Conservation (phyloP, 2,113 vertebrate genomes). For the Tringa solitaria region DNA sequence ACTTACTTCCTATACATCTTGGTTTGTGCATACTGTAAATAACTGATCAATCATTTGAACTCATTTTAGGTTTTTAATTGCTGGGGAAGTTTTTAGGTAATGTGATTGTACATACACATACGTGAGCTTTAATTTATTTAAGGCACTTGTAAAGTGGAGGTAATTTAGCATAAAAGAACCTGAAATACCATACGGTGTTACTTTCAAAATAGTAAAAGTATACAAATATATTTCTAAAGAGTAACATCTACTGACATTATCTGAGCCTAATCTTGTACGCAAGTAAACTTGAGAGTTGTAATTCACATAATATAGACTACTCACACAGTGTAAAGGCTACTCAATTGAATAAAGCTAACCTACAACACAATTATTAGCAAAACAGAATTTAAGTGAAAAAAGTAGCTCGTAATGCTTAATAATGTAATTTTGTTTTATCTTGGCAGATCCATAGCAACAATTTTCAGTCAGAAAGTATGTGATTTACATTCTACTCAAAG, state of each 20-base stretch:
- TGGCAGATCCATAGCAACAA: background rate
- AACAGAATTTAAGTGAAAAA: background rate
- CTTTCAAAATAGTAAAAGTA: conserved; percentile 14
- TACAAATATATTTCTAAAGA: background rate
- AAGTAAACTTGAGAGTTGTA: background rate
- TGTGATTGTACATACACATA: background rate
- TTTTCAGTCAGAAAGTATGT: background rate
- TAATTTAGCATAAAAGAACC: conserved; percentile 20
- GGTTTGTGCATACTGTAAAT: conserved; percentile 12
- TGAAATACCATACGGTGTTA: background rate
- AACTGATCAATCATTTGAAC: background rate
- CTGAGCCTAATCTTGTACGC: background rate
- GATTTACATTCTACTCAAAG: background rate
- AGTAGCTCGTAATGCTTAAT: background rate
- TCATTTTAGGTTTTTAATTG: background rate
- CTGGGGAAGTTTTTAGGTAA: background rate
- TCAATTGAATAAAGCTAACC: background rate
- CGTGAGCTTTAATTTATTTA: background rate
- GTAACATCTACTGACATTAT: conserved; percentile 21
- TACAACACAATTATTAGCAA: background rate
- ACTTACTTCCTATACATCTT: conserved; percentile 3
- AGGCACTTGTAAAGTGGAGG: background rate
- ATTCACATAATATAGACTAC: background rate
- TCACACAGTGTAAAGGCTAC: background rate
- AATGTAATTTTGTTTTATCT: background rate